Base-by-base conservation (phyloP, 2,888 invertebrate species). In the Sthenelais limicola region DNA sequence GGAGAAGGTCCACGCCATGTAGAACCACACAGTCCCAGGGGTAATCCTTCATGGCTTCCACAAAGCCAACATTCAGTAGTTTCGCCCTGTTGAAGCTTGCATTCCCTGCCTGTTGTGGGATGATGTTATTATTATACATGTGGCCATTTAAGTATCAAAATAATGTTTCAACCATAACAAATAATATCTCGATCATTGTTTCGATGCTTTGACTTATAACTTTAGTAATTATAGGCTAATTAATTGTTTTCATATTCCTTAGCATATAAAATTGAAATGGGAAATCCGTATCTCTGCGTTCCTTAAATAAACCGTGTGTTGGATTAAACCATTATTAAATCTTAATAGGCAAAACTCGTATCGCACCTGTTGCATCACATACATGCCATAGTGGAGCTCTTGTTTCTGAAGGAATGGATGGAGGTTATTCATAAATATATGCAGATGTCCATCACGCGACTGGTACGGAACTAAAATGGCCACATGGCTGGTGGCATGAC, bases 381-480 rank as follows among this genome's bases (percentile, higher is more conserved):
- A 96, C 84, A 98, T 95, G 73, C 94, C 94, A 88, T 97, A 98
- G 84, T 97, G 95, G 77, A 98, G 90, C 88, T 94, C 94, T 88
- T 98, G 98, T 80, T 94, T 92, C 89, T 93, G 93, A 74, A 98
- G 90, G 85, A 98, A 93, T 30, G 95, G 94, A 88, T 98, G 97
- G 88, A 98, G 92, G 89, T 98, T 96, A 85, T 94, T 94, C 48
- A 98, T 90, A 85, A 97, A 94, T 80, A 94, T 91, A 77, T 94
- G 92, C 77, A 98, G 91, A 88, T 97, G 96, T 80, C 93, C 92
- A 76, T 93, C 92, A 54, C 96, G 91, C 82, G 94, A 92, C 73
- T 96, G 91, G 89, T 94, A 98, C 73, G 98, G 98, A 81, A 98
- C 92, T 77, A 98, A 92, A 78, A 98, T 93, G 79, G 98, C 98